Conservation (phyloP, 2,888 invertebrate species). For the Heteromurus nitidus region DNA sequence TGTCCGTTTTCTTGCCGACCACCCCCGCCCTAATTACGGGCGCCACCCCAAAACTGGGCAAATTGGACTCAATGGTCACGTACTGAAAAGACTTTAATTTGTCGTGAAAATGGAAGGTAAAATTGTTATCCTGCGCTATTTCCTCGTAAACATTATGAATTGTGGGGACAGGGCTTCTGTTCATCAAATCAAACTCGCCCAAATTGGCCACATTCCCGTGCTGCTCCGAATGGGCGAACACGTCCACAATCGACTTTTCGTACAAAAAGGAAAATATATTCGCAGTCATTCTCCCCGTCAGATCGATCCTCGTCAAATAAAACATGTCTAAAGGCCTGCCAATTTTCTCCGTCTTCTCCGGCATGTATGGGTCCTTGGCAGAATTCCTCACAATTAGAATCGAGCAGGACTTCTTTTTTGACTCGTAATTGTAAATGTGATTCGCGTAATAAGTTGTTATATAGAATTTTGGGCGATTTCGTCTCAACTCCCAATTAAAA, state of each 20-base stretch:
- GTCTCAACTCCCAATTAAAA: slow-evolving; percentile 13
- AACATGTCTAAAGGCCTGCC: slow-evolving; percentile 27
- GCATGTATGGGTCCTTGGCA: slow-evolving; percentile 7
- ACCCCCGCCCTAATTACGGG: slow-evolving; percentile 6
- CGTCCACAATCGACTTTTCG: slow-evolving; percentile 37
- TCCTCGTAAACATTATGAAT: slow-evolving; percentile 24
- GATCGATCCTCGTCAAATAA: slow-evolving; percentile 26
- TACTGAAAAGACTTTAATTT: slow-evolving; percentile 5
- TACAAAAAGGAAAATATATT: slow-evolving; percentile 29
- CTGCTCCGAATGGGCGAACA: slow-evolving; percentile 3
- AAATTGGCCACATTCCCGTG: not conserved
- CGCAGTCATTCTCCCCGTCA: slow-evolving; percentile 18
- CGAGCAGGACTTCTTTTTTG: not conserved
- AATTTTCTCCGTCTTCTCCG: slow-evolving; percentile 25
- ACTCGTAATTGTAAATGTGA: slow-evolving; percentile 32
- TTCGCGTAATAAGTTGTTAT: not conserved
- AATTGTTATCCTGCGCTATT: not conserved
- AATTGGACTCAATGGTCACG: slow-evolving; percentile 28
- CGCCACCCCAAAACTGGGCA: slow-evolving; percentile 23
- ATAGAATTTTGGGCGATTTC: slow-evolving; percentile 20
- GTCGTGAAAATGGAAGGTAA: slow-evolving; percentile 12
- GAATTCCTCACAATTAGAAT: slow-evolving; percentile 28
- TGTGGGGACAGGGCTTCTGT: slow-evolving; percentile 1
- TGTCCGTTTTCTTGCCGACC: not conserved
- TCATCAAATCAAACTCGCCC: slow-evolving; percentile 5